Evolutionary conservation across 2,888 invertebrate species (phyloP), one percentile per base, ranked within the genome.

Genomic region (Drosophila diplacantha): DNA sequence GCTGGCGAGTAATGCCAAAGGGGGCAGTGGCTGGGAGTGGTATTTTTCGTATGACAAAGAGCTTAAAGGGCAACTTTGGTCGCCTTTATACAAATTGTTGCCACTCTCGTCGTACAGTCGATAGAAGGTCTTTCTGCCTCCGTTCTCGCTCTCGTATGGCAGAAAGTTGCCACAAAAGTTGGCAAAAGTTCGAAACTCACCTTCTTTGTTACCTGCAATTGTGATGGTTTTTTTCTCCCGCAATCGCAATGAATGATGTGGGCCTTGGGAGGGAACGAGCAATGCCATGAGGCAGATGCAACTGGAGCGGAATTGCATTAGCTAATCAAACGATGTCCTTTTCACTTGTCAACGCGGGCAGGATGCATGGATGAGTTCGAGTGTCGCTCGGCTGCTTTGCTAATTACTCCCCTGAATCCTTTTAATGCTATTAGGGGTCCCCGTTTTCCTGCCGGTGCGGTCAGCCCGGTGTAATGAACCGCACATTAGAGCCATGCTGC

Each of bases 391-490:
- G 56, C 55, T 71, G 65, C 59, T 57, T 72, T 69, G 70, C 78
- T 84, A 81, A 84, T 81, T 83, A 84, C 74, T 81, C 75, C 83
- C 83, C 60, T 38, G 74, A 75, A 81, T 81, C 74, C 79, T 73
- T 85, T 84, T 80, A 82, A 85, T 82, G 63, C 75, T 75, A 80
- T 83, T 84, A 75, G 63, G 55, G 51, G 60, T 65, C 68, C 62
- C 63, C 60, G 20, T 18, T 32, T 31, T 41, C 44, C 39, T 35
- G 56, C 9, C 58, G 46, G 63, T 71, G 71, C 71, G 84, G 83
- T 73, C 75, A 85, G 72, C 72, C 67, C 60, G 73, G 70, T 71
- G 73, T 82, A 85, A 83, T 84, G 83, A 85, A 83, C 84, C 85
- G 75, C 85, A 82, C 76, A 85, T 80, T 80, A 78, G 85, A 69